phyloP scores from a whole-genome alignment of 2,888 invertebrate genomes.

The Pristionchus entomophagus region DNA sequence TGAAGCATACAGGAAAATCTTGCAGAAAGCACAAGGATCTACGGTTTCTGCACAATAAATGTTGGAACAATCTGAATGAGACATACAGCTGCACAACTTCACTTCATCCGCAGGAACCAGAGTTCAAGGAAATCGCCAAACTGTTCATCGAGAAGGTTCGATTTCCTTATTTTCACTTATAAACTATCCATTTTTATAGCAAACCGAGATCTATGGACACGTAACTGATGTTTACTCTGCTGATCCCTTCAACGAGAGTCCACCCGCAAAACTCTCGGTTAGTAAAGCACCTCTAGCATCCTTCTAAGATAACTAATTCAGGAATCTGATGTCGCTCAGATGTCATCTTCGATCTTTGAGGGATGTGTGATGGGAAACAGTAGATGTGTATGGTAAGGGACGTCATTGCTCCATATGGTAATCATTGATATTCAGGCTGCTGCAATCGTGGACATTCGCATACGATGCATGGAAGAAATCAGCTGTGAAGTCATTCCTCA shows the following conservation, averaged over 20 bases:
- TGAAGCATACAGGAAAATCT: neutral
- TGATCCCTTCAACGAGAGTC: conserved; percentile 94
- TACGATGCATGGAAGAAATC: conserved; percentile 78
- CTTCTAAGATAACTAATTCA: neutral
- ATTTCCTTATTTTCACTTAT: neutral
- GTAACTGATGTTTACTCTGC: conserved; percentile 86
- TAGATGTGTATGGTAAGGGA: conserved; percentile 36
- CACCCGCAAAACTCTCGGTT: conserved; percentile 76
- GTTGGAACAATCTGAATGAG: conserved; percentile 87
- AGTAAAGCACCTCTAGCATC: neutral
- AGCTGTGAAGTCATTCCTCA: conserved; percentile 83
- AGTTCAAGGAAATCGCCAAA: conserved; percentile 85
- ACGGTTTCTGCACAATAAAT: conserved; percentile 81
- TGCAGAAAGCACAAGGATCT: conserved; percentile 76
- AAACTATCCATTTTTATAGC: conserved; percentile 49
- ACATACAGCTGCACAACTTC: conserved; percentile 82
- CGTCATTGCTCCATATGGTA: neutral
- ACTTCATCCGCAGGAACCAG: conserved; percentile 85
- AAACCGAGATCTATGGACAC: conserved; percentile 58
- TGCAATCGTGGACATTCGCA: conserved; percentile 89
- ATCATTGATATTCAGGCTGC: conserved; percentile 82
- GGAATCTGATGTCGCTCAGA: neutral
- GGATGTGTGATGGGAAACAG: neutral
- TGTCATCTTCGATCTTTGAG: neutral
- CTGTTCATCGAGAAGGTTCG: conserved; percentile 84